phyloP scores from a whole-genome alignment of 2,888 invertebrate genomes.

The Acrobasis consociella region DNA sequence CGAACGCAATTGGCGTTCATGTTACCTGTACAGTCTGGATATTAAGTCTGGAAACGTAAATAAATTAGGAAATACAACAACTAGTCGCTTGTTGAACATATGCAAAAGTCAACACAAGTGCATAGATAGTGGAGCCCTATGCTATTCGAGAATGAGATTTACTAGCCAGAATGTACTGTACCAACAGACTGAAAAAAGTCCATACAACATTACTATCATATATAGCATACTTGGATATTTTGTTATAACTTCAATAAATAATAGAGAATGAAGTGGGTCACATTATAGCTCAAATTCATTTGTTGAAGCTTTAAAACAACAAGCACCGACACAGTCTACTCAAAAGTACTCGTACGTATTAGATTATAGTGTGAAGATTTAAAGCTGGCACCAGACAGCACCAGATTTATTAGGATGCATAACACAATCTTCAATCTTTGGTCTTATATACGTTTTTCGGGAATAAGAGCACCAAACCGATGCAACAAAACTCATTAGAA shows the following conservation, averaged over 20 bases:
- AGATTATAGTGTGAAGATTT: constrained; percentile 40
- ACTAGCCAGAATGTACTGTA: not conserved
- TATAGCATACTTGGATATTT: not conserved
- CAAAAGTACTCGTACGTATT: constrained; percentile 19
- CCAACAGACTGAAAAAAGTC: not conserved
- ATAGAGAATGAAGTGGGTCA: not conserved
- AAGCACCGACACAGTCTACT: constrained; percentile 44
- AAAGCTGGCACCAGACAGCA: constrained; percentile 64
- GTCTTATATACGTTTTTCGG: constrained; percentile 65
- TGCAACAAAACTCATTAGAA: constrained; percentile 27
- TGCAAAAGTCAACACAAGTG: no score
- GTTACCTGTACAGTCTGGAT: no score
- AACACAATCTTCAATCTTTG: constrained; percentile 69
- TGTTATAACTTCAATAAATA: not conserved
- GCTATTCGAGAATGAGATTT: no score
- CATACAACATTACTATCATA: not conserved
- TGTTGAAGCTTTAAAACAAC: constrained; percentile 31
- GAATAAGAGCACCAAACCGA: constrained; percentile 46
- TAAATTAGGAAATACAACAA: no score
- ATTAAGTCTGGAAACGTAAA: no score
- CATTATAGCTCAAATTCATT: not conserved
- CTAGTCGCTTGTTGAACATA: no score
- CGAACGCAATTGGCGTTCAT: no score
- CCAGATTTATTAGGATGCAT: constrained; percentile 50
- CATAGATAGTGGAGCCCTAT: no score